A percentile compares a stretch with the other conserved stretches of the same genome.
phyloP scores from a whole-genome alignment of 2,113 vertebrate species.

The Amphilophus citrinellus region DNA sequence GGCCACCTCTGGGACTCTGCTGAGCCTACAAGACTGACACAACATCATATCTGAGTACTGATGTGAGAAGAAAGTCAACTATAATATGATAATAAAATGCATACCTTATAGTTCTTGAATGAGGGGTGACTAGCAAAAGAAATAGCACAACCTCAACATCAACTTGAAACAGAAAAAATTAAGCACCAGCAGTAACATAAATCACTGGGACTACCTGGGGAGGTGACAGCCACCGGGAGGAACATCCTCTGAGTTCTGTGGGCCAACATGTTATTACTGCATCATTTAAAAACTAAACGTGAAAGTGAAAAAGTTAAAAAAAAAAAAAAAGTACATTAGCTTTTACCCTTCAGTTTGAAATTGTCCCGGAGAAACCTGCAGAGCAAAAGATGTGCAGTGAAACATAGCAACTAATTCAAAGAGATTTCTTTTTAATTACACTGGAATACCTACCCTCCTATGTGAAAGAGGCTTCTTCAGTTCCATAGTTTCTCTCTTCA shows the following conservation, averaged over 20 bases:
- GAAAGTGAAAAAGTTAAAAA: not conserved
- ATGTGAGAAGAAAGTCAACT: not conserved
- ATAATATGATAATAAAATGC: not conserved
- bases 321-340: not conserved
- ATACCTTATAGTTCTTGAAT: conserved; percentile 80
- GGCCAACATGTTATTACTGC: not conserved
- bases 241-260: conserved; percentile 81
- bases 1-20: conserved; percentile 66
- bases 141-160: not conserved
- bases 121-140: conserved; percentile 82
- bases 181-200: not conserved
- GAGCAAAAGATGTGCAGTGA: not conserved
- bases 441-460: conserved; percentile 79
- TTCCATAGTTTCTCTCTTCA: conserved; percentile 84
- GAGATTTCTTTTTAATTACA: not conserved
- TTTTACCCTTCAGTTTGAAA: conserved; percentile 74
- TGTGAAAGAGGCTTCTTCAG: conserved; percentile 86
- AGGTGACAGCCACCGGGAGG: conserved; percentile 87
- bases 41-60: not conserved
- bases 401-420: not conserved
- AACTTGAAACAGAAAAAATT: not conserved
- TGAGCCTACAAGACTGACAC: conserved; percentile 59
- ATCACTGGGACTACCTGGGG: conserved; percentile 81
- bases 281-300: not conserved
- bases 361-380: conserved; percentile 76